Evolutionary conservation across 2,113 vertebrate genomes (phyloP).

Genomic region (Planiliza haematocheilus): DNA sequence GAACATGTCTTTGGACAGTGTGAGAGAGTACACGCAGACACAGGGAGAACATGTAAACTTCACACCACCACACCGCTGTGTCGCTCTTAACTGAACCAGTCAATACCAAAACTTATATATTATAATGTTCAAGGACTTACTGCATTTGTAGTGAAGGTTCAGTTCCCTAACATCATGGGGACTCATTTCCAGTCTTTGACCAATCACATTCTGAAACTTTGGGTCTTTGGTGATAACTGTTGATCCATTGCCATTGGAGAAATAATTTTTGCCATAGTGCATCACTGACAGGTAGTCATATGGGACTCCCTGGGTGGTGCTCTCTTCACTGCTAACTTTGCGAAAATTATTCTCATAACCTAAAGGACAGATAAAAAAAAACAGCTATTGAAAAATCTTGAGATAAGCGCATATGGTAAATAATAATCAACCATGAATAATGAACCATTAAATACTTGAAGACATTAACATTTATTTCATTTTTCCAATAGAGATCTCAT

Average conservation of each 20-base stretch:
- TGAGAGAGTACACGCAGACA: too few relatives aligned
- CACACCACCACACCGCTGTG: too few relatives aligned
- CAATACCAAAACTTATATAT: not conserved
- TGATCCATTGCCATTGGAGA: conserved; percentile 83
- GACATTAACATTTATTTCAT: too few relatives aligned
- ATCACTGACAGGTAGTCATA: conserved; percentile 77
- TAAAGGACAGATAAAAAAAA: conserved; percentile 22
- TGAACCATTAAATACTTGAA: too few relatives aligned
- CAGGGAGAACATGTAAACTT: too few relatives aligned
- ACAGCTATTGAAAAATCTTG: not conserved
- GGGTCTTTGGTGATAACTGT: conserved; percentile 87
- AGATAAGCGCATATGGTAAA: too few relatives aligned
- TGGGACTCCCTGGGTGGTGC: conserved; percentile 45
- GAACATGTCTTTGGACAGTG: too few relatives aligned
- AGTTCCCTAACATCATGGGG: conserved; percentile 84
- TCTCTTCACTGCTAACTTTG: not conserved
- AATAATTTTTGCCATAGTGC: conserved; percentile 87
- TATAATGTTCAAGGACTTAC: conserved; percentile 75
- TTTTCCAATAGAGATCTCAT: not conserved
- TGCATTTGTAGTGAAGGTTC: conserved; percentile 85
- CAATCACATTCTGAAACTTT: conserved; percentile 86
- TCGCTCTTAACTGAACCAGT: not conserved
- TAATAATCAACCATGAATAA: too few relatives aligned
- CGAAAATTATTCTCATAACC: conserved; percentile 1
- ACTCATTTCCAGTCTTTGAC: conserved; percentile 90